Conservation (phyloP, 2,113 vertebrate species). For the Sylvietta virens region DNA sequence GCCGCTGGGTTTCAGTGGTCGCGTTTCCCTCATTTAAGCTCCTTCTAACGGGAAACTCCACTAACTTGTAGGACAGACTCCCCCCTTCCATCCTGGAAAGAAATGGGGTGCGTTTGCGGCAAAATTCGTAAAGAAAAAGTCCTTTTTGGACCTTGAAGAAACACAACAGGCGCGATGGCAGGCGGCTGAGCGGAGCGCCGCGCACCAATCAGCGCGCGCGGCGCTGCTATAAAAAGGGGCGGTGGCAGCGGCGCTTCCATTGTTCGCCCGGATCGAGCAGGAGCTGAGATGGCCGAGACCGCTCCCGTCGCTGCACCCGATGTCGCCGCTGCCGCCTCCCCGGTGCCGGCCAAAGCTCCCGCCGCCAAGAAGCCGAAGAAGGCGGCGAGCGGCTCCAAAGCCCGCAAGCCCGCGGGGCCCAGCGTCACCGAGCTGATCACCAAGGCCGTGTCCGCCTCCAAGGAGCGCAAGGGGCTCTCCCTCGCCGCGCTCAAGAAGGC, state of each 20-base stretch:
- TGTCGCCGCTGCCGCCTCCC: fast-evolving
- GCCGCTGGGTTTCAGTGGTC: neutral
- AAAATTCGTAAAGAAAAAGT: slow-evolving; percentile 16
- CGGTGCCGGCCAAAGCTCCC: neutral
- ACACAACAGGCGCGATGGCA: slow-evolving; percentile 56
- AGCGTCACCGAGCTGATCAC: slow-evolving; percentile 78
- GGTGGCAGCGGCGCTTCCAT: fast-evolving
- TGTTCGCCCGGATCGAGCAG: fast-evolving
- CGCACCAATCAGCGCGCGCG: slow-evolving; percentile 68
- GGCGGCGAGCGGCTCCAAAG: slow-evolving; percentile 46
- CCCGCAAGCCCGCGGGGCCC: slow-evolving; percentile 52
- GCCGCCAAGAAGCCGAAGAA: slow-evolving; percentile 72
- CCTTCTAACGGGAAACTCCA: neutral
- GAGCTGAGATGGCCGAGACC: fast-evolving
- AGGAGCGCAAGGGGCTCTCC: slow-evolving; percentile 73
- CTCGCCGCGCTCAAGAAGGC: slow-evolving; percentile 77
- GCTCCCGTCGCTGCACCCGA: neutral
- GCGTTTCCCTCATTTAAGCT: neutral
- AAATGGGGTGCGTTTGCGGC: neutral
- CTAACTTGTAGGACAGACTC: neutral
- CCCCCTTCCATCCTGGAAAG: neutral
- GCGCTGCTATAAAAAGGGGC: slow-evolving; percentile 64
- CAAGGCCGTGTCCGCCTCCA: slow-evolving; percentile 71
- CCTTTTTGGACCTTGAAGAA: slow-evolving; percentile 63
- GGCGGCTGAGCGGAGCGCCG: neutral